phyloP scores from a whole-genome alignment of 2,888 invertebrate species.

The Minunthozetes semirufus region DNA sequence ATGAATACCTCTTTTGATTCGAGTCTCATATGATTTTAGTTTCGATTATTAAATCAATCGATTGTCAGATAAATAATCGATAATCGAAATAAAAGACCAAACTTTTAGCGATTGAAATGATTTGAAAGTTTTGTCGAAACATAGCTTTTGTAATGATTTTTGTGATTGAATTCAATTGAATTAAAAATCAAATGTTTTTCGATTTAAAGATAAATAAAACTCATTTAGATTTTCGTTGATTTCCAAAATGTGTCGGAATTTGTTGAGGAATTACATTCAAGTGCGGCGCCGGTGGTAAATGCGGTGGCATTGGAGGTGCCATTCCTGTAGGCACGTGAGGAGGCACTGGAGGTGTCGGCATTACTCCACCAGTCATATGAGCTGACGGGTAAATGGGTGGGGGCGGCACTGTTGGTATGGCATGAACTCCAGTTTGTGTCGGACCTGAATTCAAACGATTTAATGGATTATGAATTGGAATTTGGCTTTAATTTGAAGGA shows the following conservation, averaged over 20 bases:
- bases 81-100: background rate
- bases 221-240: constrained; percentile 21
- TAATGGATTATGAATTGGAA: background rate
- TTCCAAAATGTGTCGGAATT: constrained; percentile 9
- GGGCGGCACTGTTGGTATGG: constrained; percentile 33
- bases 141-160: no score
- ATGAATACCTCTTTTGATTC: no score
- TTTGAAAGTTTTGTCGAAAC: background rate
- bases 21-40: background rate
- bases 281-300: constrained; percentile 10
- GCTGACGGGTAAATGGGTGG: constrained; percentile 28
- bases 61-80: background rate
- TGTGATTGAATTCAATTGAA: no score
- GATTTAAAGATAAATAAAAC: background rate
- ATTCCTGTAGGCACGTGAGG: background rate
- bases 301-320: background rate
- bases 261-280: background rate
- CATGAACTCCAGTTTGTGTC: constrained; percentile 17
- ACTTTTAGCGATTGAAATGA: background rate
- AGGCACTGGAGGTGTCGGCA: constrained; percentile 27
- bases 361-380: constrained; percentile 31
- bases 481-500: background rate
- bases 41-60: background rate
- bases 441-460: constrained; percentile 4
- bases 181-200: background rate